Evolutionary conservation across 2,888 invertebrate genomes (phyloP).

Genomic region (Bugula neritina): DNA sequence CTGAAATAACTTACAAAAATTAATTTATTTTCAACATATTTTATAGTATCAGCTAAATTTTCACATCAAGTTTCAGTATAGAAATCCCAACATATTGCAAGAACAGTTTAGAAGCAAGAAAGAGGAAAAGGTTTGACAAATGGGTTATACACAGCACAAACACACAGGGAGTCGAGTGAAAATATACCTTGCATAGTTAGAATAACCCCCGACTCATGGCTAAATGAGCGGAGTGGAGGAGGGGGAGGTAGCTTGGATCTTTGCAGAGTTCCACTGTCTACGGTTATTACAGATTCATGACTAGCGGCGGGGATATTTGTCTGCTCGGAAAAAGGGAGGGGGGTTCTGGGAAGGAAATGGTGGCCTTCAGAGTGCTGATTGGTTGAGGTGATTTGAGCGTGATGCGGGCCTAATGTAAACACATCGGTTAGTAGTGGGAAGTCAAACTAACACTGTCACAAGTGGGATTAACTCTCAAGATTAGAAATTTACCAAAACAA

Average conservation of each 20-base stretch:
- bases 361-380: background rate
- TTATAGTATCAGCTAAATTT: no score
- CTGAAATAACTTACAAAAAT: no score
- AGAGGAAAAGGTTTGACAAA: no score
- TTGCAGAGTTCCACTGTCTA: background rate
- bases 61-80: no score
- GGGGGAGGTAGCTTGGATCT: conserved; percentile 11
- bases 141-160: no score
- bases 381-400: background rate
- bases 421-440: background rate
- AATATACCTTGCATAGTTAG: conserved; percentile 12
- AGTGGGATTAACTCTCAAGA: no score
- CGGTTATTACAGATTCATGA: background rate
- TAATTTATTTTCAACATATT: no score
- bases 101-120: no score
- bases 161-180: no score
- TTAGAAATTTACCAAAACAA: no score
- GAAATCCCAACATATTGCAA: no score
- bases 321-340: conserved; percentile 10
- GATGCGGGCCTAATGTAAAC: background rate
- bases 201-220: conserved; percentile 23
- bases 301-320: background rate
- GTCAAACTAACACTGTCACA: no score
- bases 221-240: conserved; percentile 13
- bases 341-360: conserved; percentile 24